A percentile compares a stretch with the other conserved stretches of the same genome.
Evolutionary conservation across 1,140 invertebrate species (phyloP).

Genomic region (Temnothorax longispinosus): DNA sequence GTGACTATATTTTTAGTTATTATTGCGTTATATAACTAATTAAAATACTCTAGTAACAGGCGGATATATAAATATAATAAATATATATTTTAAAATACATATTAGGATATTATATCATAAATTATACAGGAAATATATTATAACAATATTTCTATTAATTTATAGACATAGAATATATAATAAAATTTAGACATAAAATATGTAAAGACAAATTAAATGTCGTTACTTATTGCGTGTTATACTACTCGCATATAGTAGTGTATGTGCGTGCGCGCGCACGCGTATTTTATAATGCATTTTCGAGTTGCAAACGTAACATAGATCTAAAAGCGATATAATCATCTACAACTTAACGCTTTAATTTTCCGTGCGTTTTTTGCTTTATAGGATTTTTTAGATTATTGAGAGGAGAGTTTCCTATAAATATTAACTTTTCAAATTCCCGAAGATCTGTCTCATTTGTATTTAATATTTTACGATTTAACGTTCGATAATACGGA

Average conservation of each 20-base stretch:
- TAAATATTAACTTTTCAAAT: background rate
- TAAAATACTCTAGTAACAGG: background rate
- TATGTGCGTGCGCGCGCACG: too few species aligned
- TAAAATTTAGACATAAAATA: background rate
- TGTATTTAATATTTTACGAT: slow-evolving; percentile 7
- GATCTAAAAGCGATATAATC: background rate
- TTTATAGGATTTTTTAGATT: too few species aligned
- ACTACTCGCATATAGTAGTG: background rate
- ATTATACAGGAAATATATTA: background rate
- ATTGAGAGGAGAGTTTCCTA: background rate
- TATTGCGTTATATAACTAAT: background rate
- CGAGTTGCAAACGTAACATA: background rate
- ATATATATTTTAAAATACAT: slow-evolving; percentile 5
- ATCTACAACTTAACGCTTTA: slow-evolving; percentile 8
- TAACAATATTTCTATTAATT: slow-evolving; percentile 16
- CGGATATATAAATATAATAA: slow-evolving; percentile 7
- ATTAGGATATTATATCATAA: slow-evolving; percentile 1
- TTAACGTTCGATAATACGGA: background rate
- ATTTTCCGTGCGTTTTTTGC: background rate
- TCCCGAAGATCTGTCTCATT: background rate
- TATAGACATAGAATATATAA: background rate
- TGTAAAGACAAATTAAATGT: background rate
- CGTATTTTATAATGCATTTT: background rate
- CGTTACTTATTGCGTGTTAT: too few species aligned
- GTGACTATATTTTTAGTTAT: background rate